These are phyloP conservation scores for Hormiphora californensis DNA, from an alignment of 37 sponge, comb jelly and placozoan genomes.

Conservation along the genomic window DNA sequence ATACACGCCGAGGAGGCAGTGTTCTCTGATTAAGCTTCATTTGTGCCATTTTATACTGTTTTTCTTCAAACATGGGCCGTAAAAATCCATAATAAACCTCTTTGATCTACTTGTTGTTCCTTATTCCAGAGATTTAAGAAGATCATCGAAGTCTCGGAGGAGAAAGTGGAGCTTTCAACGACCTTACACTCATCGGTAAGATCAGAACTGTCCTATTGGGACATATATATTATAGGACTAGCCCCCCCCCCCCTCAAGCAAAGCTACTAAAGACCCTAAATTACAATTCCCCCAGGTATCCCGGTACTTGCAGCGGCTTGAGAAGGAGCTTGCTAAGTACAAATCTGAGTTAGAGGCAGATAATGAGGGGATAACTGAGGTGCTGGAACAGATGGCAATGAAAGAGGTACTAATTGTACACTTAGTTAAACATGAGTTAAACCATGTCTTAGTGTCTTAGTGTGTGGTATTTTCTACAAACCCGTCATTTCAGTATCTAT, in stretches of 20 bases:
- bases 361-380: conserved; percentile 92
- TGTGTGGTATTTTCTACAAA: too few relatives aligned
- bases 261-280: not conserved
- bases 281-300: conserved; percentile 58
- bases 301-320: conserved; percentile 75
- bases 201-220: not conserved
- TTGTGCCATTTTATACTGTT: too few relatives aligned
- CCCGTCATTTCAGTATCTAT: too few relatives aligned
- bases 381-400: conserved; percentile 73
- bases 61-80: not conserved
- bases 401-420: too few relatives aligned
- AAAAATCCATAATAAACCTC: not conserved
- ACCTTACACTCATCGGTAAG: conserved; percentile 9
- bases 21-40: too few relatives aligned
- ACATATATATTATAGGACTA: not conserved
- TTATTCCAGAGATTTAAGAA: conserved; percentile 13
- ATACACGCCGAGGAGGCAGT: too few relatives aligned
- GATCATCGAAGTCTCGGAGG: conserved; percentile 40
- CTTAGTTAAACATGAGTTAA: too few relatives aligned
- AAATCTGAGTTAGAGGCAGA: conserved; percentile 96
- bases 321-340: conserved; percentile 81
- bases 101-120: not conserved
- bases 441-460: too few relatives aligned
- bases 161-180: conserved; percentile 16
- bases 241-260: not conserved